Evolutionary conservation across 1,140 invertebrate species (phyloP).

Genomic region (Nilaparvata lugens): DNA sequence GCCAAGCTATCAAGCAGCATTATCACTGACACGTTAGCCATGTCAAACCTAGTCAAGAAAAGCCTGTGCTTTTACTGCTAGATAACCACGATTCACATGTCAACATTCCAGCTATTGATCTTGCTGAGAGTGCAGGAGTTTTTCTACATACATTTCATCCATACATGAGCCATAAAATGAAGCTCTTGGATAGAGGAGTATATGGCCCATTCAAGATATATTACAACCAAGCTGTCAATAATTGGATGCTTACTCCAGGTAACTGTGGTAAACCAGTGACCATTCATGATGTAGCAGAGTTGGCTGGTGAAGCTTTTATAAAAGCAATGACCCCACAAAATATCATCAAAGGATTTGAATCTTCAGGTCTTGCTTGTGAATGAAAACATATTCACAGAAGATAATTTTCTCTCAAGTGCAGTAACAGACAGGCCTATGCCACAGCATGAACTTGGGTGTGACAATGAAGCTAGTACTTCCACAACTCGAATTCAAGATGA

Average conservation of each 20-base stretch:
- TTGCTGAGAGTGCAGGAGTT: conserved; percentile 24
- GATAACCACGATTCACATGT: conserved; percentile 35
- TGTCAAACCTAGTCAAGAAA: conserved; percentile 25
- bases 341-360: not conserved
- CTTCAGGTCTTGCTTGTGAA: too few species aligned
- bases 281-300: conserved; percentile 25
- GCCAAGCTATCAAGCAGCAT: too few species aligned
- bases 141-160: conserved; percentile 28
- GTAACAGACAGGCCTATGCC: too few species aligned
- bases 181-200: conserved; percentile 33
- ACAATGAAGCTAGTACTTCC: too few species aligned
- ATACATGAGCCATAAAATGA: conserved; percentile 32
- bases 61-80: conserved; percentile 32
- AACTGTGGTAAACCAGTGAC: conserved; percentile 28
- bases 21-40: too few species aligned
- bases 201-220: conserved; percentile 20
- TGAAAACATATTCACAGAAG: too few species aligned
- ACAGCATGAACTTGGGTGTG: too few species aligned
- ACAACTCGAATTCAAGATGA: too few species aligned
- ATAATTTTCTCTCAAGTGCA: too few species aligned
- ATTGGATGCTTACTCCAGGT: conserved; percentile 25
- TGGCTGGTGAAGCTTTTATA: conserved; percentile 2
- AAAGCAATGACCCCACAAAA: not conserved
- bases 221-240: conserved; percentile 13
- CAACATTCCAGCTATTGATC: conserved; percentile 24